These are phyloP conservation scores for Loris lydekkerianus DNA, from an alignment of 2,797 vertebrate species.

Conservation along the genomic window DNA sequence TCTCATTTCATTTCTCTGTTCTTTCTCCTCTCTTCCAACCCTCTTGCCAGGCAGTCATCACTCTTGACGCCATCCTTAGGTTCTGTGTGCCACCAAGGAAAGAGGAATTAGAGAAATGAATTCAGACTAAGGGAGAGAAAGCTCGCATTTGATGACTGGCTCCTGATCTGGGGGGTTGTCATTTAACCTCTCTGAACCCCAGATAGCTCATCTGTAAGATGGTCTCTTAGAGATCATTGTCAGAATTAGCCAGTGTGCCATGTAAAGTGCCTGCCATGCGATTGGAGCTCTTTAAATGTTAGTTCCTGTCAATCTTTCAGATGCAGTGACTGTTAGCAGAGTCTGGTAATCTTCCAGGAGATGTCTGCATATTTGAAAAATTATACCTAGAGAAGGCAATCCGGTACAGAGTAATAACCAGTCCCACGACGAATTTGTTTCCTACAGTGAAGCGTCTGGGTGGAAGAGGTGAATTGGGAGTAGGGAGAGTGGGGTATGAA, in stretches of 20 bases:
- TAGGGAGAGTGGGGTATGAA: neutral
- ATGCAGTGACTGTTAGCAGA: neutral
- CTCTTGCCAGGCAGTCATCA: slow-evolving; percentile 39
- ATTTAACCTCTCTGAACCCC: slow-evolving; percentile 38
- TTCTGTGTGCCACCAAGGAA: neutral
- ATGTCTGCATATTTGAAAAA: slow-evolving; percentile 50
- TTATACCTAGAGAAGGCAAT: neutral
- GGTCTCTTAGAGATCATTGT: neutral
- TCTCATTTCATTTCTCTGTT: slow-evolving; percentile 67
- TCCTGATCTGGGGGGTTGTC: slow-evolving; percentile 24
- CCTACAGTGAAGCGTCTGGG: neutral
- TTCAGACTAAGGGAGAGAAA: slow-evolving; percentile 3
- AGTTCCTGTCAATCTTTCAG: neutral
- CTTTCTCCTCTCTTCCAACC: neutral
- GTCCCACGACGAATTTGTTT: neutral
- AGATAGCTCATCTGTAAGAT: slow-evolving; percentile 47
- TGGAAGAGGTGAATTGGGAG: slow-evolving; percentile 17
- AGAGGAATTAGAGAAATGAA: slow-evolving; percentile 53
- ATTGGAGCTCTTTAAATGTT: neutral
- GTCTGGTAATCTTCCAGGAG: neutral
- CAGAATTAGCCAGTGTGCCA: neutral
- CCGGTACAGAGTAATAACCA: neutral
- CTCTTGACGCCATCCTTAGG: neutral
- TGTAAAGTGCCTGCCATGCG: neutral
- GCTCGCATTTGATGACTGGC: slow-evolving; percentile 19